Evolutionary conservation across 1,140 invertebrate genomes (phyloP).

Genomic region (Steinernema feltiae): DNA sequence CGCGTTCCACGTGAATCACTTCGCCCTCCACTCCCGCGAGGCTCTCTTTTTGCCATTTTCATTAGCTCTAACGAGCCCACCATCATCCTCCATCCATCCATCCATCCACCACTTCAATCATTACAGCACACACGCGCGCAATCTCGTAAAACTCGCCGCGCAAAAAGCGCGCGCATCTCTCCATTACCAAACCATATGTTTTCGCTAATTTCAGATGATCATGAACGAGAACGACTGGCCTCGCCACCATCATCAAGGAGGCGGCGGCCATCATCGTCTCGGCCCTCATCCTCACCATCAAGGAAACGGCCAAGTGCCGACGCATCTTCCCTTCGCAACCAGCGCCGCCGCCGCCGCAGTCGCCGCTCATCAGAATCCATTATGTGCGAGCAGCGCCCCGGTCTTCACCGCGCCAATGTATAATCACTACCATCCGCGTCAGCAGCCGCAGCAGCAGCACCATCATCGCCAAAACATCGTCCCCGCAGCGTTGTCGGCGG

Average conservation of each 20-base stretch:
- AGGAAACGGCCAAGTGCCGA: background rate
- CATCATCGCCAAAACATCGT: background rate
- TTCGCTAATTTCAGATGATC: background rate
- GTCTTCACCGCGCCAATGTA: background rate
- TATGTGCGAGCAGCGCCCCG: background rate
- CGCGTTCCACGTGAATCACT: too few relatives aligned
- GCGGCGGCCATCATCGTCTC: too few relatives aligned
- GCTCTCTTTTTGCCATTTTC: too few relatives aligned
- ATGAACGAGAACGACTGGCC: conserved; percentile 10
- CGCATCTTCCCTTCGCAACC: too few relatives aligned
- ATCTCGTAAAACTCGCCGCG: too few relatives aligned
- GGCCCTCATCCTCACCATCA: background rate
- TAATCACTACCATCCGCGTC: background rate
- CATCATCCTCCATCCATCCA: too few relatives aligned
- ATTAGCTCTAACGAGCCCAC: too few relatives aligned
- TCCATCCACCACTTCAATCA: too few relatives aligned
- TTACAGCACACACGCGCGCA: too few relatives aligned
- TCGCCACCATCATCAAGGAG: background rate
- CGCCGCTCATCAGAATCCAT: background rate
- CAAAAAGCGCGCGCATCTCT: too few relatives aligned
- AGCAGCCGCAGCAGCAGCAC: background rate
- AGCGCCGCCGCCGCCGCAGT: background rate
- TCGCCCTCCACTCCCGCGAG: too few relatives aligned
- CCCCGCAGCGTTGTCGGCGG: background rate
- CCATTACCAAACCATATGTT: background rate